Conservation (phyloP, 1,140 invertebrate species). For the Leucophenga varia region DNA sequence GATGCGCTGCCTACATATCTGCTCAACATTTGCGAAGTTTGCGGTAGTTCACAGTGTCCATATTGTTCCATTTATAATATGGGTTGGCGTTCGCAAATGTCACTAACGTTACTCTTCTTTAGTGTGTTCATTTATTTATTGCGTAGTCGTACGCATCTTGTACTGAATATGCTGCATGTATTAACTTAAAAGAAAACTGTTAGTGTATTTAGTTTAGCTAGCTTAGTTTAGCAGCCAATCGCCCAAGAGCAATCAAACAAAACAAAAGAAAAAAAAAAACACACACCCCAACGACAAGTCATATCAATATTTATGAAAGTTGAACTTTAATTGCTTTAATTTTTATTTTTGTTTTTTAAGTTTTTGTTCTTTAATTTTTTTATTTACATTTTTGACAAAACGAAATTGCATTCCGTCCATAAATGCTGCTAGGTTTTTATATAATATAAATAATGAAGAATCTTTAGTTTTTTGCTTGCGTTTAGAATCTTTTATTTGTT, state of each 20-base stretch:
- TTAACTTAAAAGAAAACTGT: constrained; percentile 35
- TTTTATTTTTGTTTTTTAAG: constrained; percentile 21
- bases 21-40: constrained; percentile 96
- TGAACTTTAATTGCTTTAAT: no score
- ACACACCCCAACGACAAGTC: constrained; percentile 10
- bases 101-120: constrained; percentile 45
- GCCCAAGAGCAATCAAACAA: no score
- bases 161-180: constrained; percentile 39
- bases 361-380: constrained; percentile 18
- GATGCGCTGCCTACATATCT: constrained; percentile 85
- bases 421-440: constrained; percentile 11
- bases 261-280: constrained; percentile 9
- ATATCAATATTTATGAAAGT: no score
- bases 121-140: constrained; percentile 50
- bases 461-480: no score
- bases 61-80: constrained; percentile 91
- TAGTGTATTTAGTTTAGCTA: no score
- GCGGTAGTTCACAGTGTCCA: constrained; percentile 95
- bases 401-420: constrained; percentile 48
- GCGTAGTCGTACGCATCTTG: constrained; percentile 45
- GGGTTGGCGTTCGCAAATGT: constrained; percentile 56
- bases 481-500: no score
- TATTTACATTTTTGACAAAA: constrained; percentile 11
- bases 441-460: no score
- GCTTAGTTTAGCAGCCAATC: no score